Percentiles rank a stretch among this genome's conserved stretches.
Evolutionary conservation across 2,797 vertebrate genomes (phyloP).

Genomic region (Peromyscus eremicus): DNA sequence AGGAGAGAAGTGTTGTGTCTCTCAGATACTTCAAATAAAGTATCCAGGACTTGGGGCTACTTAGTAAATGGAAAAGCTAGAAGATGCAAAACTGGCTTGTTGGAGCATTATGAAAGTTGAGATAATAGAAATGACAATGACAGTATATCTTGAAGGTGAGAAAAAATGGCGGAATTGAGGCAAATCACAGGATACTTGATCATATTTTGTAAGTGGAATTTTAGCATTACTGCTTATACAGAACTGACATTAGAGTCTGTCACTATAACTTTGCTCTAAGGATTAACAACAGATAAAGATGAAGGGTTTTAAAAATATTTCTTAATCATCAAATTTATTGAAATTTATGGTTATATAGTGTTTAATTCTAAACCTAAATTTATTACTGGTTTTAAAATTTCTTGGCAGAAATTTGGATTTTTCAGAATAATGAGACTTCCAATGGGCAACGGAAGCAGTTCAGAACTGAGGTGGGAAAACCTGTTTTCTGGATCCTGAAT

Average conservation of each 20-base stretch:
- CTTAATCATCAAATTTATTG: slow-evolving; percentile 45
- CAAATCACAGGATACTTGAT: background rate
- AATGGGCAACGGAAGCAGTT: slow-evolving; percentile 62
- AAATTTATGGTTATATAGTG: background rate
- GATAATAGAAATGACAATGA: background rate
- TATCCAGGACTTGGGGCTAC: background rate
- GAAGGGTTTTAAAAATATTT: background rate
- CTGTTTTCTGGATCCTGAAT: slow-evolving; percentile 70
- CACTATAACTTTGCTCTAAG: background rate
- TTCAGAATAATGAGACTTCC: slow-evolving; percentile 47
- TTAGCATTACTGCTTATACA: background rate
- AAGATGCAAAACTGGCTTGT: background rate
- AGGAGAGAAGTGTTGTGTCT: background rate
- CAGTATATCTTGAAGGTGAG: background rate
- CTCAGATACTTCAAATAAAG: background rate
- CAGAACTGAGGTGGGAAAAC: slow-evolving; percentile 22
- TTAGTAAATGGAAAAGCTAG: background rate
- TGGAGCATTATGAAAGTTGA: background rate
- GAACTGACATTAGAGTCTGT: background rate
- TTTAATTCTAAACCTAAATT: slow-evolving; percentile 25
- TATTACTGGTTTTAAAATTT: slow-evolving; percentile 50
- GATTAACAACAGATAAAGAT: slow-evolving; percentile 21
- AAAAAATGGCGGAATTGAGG: background rate
- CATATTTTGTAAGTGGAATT: background rate
- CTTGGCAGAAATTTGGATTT: background rate